These are phyloP conservation scores for Microctenopoma steveboyesi DNA, from an alignment of 2,797 vertebrate species.

Conservation along the genomic window DNA sequence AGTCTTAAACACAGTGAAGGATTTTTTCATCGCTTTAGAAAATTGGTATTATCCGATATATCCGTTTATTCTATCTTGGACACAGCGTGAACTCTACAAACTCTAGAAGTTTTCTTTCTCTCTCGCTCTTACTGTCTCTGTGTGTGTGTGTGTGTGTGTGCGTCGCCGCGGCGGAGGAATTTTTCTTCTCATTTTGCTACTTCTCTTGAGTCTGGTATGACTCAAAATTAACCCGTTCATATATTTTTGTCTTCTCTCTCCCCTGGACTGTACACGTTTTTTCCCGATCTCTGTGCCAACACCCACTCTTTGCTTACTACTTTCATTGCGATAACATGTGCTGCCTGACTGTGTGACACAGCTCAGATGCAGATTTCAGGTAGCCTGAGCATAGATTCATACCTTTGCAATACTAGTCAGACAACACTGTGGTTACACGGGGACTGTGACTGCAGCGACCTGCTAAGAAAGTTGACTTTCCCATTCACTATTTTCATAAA, in stretches of 20 bases:
- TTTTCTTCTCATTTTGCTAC: constrained; percentile 82
- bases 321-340: background rate
- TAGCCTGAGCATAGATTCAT: background rate
- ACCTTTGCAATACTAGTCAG: background rate
- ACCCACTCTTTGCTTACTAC: constrained; percentile 33
- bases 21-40: fast-evolving
- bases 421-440: too few species aligned
- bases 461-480: too few species aligned
- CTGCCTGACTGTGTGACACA: background rate
- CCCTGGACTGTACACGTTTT: constrained; percentile 48
- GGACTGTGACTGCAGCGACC: too few species aligned
- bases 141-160: background rate
- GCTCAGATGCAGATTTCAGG: constrained; percentile 28
- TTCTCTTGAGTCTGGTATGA: constrained; percentile 80
- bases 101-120: constrained; percentile 40
- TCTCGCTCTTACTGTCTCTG: background rate
- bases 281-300: constrained; percentile 55
- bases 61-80: fast-evolving
- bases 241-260: constrained; percentile 29
- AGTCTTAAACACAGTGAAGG: fast-evolving
- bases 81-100: background rate
- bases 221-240: constrained; percentile 85
- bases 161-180: constrained; percentile 85
- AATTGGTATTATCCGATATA: fast-evolving
- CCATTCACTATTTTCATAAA: background rate